Base-by-base conservation (phyloP, 1,140 invertebrate species). In the Drosophila insularis region DNA sequence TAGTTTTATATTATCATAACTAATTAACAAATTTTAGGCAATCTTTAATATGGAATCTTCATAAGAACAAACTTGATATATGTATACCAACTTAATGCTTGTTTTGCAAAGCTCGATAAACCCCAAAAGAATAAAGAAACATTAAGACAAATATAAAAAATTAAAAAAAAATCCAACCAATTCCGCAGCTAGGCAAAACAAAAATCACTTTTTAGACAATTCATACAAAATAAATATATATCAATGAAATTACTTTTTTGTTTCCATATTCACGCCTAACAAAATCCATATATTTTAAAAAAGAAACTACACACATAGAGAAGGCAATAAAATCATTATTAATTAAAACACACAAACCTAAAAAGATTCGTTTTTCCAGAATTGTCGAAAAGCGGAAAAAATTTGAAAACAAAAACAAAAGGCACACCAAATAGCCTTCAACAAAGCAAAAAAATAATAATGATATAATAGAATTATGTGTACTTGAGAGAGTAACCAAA, bases 341-440 rank as follows among this genome's bases (percentile, higher is more conserved):
- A 35, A 71, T 68, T 19, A 59, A 27, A 27, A 5, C 4, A 27
- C 27, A 5, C 32, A 80, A 75, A 10, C 2, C 6, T 13, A 58
- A 40, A 59, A 55, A 75, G 43, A 46, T 63, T 85, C 27, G 66
- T 71, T 66, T 85, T 80, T 81, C 63, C 76, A 72, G 58, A 70
- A 84, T 80, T 81, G 78, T 86, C 43, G 78, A 40, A 65, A 56
- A 65, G 32, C 7, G 10, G 5, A 23, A 13, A 13, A 35, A 71
- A 81, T n/a, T n/a, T n/a, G 72, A 39, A 76, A 71, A 8, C 39
- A 59, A 62, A 71, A 58, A 39, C 23, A 60, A 54, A 72, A 86
- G 81, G 81, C 81, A 86, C 81, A 86, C 81, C 81, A 86, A 81
- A 87, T 81, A 87, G 81, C 81, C 82, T 86, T 86, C 61, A 79